Evolutionary conservation across 2,888 invertebrate species (phyloP).

Genomic region (Odiellus spinosus): DNA sequence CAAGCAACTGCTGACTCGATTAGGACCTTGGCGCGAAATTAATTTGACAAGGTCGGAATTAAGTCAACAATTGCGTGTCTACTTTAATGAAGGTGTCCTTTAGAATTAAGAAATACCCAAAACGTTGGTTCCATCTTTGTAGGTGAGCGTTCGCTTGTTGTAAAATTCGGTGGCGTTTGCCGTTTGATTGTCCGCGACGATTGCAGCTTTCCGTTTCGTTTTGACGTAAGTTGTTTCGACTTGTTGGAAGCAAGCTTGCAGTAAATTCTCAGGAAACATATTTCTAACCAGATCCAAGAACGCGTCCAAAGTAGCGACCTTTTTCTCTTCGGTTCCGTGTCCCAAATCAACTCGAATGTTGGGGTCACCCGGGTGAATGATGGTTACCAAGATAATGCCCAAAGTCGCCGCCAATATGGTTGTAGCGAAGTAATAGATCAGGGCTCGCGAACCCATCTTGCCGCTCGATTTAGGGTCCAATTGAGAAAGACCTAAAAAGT

Average conservation of each 20-base stretch:
- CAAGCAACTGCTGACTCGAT: background rate
- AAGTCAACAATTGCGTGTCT: no score
- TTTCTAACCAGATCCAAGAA: constrained; percentile 43
- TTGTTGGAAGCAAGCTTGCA: constrained; percentile 44
- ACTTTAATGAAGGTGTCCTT: no score
- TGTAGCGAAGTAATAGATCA: constrained; percentile 46
- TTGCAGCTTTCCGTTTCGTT: background rate
- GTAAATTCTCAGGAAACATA: constrained; percentile 44
- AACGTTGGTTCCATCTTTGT: constrained; percentile 45
- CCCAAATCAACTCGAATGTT: constrained; percentile 23
- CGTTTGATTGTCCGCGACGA: background rate
- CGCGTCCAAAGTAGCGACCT: constrained; percentile 40
- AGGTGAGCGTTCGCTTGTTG: constrained; percentile 23
- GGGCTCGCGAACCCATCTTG: constrained; percentile 44
- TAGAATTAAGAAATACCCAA: no score
- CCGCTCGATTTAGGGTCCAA: constrained; percentile 46
- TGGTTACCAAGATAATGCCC: constrained; percentile 44
- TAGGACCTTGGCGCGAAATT: no score
- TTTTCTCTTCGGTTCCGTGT: constrained; percentile 23
- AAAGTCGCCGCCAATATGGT: constrained; percentile 46
- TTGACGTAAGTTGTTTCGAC: constrained; percentile 31
- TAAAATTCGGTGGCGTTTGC: constrained; percentile 1
- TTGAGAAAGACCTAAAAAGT: constrained; percentile 39
- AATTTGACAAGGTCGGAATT: constrained; percentile 8
- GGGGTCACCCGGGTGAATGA: constrained; percentile 47